Evolutionary conservation across 1,140 invertebrate genomes (phyloP).

Genomic region (Sinella curviseta): DNA sequence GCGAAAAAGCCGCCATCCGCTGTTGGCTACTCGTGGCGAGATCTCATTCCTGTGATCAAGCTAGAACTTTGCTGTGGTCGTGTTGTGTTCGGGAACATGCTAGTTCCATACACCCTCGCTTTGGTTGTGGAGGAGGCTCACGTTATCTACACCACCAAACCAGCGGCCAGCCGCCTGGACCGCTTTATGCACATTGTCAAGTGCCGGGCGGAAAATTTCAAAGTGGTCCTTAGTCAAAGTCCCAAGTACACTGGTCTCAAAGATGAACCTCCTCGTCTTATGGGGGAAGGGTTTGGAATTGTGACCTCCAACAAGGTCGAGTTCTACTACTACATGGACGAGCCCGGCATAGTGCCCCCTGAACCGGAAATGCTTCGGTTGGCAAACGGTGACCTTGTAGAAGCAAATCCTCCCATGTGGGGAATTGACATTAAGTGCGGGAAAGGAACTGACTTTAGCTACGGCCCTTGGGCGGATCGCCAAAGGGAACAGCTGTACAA

Average conservation of each 20-base stretch:
- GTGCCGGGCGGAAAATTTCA: constrained; percentile 91
- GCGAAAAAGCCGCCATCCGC: constrained; percentile 44
- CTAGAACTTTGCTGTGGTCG: constrained; percentile 86
- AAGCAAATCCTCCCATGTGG: constrained; percentile 88
- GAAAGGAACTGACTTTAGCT: constrained; percentile 95
- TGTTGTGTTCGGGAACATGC: constrained; percentile 92
- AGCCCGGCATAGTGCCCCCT: constrained; percentile 80
- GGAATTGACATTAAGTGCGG: constrained; percentile 89
- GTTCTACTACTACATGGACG: constrained; percentile 95
- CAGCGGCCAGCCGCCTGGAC: constrained; percentile 86
- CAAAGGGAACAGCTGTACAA: constrained; percentile 93
- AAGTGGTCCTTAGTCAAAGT: constrained; percentile 83
- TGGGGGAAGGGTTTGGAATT: constrained; percentile 97
- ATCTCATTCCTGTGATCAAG: constrained; percentile 95
- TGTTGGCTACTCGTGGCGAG: constrained; percentile 77
- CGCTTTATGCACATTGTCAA: constrained; percentile 96
- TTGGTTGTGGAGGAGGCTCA: constrained; percentile 92
- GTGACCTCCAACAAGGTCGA: constrained; percentile 93
- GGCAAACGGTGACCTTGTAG: constrained; percentile 88
- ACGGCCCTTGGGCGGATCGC: constrained; percentile 96
- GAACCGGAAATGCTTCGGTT: constrained; percentile 85
- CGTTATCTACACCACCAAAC: constrained; percentile 92
- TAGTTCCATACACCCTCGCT: constrained; percentile 89
- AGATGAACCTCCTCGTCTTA: constrained; percentile 93
- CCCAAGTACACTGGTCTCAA: constrained; percentile 88